Conservation (phyloP, 1,140 invertebrate genomes). For the Mya arenaria region DNA sequence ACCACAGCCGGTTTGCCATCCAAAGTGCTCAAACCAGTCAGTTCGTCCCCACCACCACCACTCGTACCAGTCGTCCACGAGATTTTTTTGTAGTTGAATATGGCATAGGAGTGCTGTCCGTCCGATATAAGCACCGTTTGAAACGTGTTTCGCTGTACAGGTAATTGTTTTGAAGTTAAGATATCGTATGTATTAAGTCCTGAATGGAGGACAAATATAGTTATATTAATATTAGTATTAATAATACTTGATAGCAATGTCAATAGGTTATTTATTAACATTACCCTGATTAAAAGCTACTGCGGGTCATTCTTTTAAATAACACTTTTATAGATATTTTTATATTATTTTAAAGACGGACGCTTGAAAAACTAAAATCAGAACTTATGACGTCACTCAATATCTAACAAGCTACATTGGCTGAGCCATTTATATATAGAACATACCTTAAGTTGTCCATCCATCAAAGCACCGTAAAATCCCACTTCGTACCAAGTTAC, state of each 20-base stretch:
- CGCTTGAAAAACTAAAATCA: too few relatives aligned
- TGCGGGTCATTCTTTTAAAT: too few relatives aligned
- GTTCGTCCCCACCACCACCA: slow-evolving; percentile 70
- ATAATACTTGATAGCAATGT: too few relatives aligned
- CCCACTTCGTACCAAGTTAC: slow-evolving; percentile 72
- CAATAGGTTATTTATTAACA: too few relatives aligned
- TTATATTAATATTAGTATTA: too few relatives aligned
- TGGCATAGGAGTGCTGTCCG: slow-evolving; percentile 72
- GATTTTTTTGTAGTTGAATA: slow-evolving; percentile 77
- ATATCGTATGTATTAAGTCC: too few relatives aligned
- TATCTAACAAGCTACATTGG: not conserved
- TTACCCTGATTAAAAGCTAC: too few relatives aligned
- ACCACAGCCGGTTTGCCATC: slow-evolving; percentile 58
- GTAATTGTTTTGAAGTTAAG: too few relatives aligned
- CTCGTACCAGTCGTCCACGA: slow-evolving; percentile 77
- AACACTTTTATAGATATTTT: too few relatives aligned
- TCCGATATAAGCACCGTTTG: slow-evolving; percentile 76
- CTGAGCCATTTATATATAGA: not conserved
- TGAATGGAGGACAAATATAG: too few relatives aligned
- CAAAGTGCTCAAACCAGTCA: slow-evolving; percentile 61
- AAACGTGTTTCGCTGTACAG: slow-evolving; percentile 79
- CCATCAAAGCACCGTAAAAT: slow-evolving; percentile 63
- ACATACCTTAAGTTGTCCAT: slow-evolving; percentile 60
- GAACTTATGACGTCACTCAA: not conserved
- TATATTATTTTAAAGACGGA: not conserved